Percentiles rank a stretch among this genome's conserved stretches.
Conservation (phyloP, 2,797 vertebrate species). For the Cuculus canorus region DNA sequence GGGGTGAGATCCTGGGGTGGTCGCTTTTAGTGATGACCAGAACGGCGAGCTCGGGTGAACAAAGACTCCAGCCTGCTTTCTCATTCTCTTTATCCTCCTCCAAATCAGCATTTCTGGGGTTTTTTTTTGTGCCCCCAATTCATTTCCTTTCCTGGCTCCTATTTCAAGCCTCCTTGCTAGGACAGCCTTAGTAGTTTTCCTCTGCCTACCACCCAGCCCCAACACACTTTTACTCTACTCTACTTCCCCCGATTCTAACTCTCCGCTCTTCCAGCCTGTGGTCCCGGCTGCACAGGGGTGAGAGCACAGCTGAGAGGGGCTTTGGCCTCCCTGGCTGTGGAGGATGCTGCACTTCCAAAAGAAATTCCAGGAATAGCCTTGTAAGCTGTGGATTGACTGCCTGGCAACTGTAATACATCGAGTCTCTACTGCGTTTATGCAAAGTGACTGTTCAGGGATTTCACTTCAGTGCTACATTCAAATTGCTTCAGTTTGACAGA, state of each 20-base stretch:
- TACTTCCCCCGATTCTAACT: not conserved
- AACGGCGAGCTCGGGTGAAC: not conserved
- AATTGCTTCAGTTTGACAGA: not conserved
- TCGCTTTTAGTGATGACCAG: not conserved
- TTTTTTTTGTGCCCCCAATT: not conserved
- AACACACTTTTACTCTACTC: fast-evolving
- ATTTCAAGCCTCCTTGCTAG: not conserved
- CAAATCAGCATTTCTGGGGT: not conserved
- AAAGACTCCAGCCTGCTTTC: not conserved
- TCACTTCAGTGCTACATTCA: not conserved
- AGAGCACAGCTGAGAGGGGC: not conserved
- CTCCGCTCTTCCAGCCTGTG: not conserved
- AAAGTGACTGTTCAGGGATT: not conserved
- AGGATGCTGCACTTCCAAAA: not conserved
- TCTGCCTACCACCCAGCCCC: not conserved
- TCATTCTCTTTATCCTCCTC: not conserved
- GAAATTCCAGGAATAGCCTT: not conserved
- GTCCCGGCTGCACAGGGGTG: not conserved
- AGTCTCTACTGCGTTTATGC: not conserved
- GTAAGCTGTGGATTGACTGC: not conserved
- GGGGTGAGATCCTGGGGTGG: not conserved
- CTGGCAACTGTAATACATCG: not conserved
- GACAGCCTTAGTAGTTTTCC: not conserved
- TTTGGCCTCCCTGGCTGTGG: not conserved
- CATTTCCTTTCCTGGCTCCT: not conserved